These are phyloP conservation scores for Anguilla pacifica DNA, from an alignment of 2,797 vertebrate species.

Conservation along the genomic window DNA sequence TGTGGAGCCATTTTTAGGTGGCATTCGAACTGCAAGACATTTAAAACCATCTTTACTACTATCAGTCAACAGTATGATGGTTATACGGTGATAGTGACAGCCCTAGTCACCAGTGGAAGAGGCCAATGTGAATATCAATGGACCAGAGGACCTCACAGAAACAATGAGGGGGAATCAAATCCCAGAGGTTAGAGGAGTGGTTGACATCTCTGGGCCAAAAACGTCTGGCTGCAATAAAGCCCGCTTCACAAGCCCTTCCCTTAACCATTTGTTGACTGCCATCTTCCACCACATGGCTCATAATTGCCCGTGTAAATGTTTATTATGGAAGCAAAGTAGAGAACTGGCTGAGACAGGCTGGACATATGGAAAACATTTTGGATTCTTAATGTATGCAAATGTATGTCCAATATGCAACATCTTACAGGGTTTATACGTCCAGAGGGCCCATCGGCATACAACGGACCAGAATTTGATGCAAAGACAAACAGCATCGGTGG, in stretches of 20 bases:
- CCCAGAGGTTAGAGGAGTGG: not conserved
- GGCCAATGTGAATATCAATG: conserved; percentile 33
- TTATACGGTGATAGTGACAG: not conserved
- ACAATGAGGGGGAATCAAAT: conserved; percentile 6
- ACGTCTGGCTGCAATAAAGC: conserved; percentile 11
- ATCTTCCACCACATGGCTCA: conserved; percentile 21
- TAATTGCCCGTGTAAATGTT: conserved; percentile 39
- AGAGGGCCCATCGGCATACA: conserved; percentile 33
- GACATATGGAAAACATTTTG: conserved; percentile 46
- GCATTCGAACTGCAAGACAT: not conserved
- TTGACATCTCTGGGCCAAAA: not conserved
- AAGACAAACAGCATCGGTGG: not conserved
- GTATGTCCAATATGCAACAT: conserved; percentile 32
- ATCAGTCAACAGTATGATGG: not conserved
- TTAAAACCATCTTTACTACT: not conserved
- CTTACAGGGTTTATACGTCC: conserved; percentile 31
- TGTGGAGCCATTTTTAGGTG: not conserved
- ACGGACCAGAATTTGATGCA: not conserved
- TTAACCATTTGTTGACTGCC: conserved; percentile 10
- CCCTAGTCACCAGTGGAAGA: not conserved
- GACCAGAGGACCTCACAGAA: not conserved
- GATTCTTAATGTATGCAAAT: conserved; percentile 45
- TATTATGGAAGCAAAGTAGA: conserved; percentile 30
- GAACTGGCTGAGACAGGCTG: conserved; percentile 16
- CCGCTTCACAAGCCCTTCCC: not conserved